Evolutionary conservation across 2,888 invertebrate species (phyloP), one percentile per base, ranked within the genome.

Genomic region (Drosophila meridiana): DNA sequence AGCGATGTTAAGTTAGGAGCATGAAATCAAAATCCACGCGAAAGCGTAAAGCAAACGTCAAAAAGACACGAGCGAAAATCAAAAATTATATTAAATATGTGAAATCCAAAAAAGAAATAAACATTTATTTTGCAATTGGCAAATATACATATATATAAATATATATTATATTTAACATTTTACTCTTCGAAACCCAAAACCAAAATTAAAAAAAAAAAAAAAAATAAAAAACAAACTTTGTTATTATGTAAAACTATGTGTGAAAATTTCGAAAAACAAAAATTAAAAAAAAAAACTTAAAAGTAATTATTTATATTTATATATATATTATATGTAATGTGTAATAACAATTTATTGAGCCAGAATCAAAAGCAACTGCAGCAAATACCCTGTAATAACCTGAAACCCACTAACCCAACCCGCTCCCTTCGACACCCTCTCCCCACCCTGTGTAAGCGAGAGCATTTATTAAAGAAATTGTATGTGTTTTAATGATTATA

Each of bases 401-500:
- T 2, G 59, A 52, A n/a, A 9, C 30, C 50, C 38, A 67, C 6
- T 36, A 36, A 38, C 72, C 68, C 40, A 30, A 65, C 9, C 28
- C 50, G 34, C 3, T n/a, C 40, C 56, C 28, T 2, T 7, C n/a
- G 28, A 6, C 28, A n/a, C 69, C 9, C 3, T 9, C 9, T 34
- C 34, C 52, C 42, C 50, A n/a, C 32, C 38, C 87, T 76, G 74
- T 87, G 82, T 87, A 90, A 87, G 90, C 78, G 87, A 89, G 87
- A 90, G 90, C 90, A 87, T 90, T 90, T 87, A 87, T 87, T 89
- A 87, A 87, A 34, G 50, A 80, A 82, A 72, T 87, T 89, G 84
- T 89, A 89, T 90, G 90, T 90, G 91, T 91, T 90, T 91, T 90
- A 83, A 92, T 89, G 89, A 89, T 89, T 84, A 84, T 84, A 84